phyloP scores from a whole-genome alignment of 1,140 invertebrate species.

The Cherax destructor region DNA sequence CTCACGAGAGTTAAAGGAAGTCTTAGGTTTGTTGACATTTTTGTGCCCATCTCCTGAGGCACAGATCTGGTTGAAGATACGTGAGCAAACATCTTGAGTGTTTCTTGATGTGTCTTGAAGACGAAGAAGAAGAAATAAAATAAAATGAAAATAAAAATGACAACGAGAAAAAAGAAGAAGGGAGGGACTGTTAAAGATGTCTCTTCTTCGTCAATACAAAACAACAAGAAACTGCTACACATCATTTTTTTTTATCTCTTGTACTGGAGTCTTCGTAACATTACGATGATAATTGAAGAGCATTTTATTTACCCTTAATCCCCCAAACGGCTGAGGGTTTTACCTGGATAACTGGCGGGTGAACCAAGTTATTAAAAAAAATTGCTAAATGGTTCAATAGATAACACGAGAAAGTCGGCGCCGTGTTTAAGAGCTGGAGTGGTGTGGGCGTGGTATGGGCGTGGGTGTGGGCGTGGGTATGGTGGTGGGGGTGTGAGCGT shows the following conservation, averaged over 20 bases:
- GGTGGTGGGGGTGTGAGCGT: constrained; percentile 26
- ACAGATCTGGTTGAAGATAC: too few relatives aligned
- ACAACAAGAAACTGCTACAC: neutral
- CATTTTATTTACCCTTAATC: constrained; percentile 8
- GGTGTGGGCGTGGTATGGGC: neutral
- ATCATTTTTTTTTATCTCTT: neutral
- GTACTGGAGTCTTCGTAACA: neutral
- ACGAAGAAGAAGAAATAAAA: neutral
- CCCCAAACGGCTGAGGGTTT: constrained; percentile 9
- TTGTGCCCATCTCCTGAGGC: too few relatives aligned
- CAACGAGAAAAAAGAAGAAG: neutral
- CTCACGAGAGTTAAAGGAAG: too few relatives aligned
- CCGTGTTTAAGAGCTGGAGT: neutral
- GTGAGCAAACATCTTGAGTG: too few relatives aligned
- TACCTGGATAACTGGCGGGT: neutral
- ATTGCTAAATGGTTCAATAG: neutral
- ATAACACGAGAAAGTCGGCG: neutral
- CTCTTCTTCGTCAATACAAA: neutral
- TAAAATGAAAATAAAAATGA: neutral
- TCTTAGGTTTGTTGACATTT: too few relatives aligned
- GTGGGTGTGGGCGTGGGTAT: neutral
- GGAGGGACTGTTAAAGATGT: neutral
- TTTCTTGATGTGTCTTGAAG: too few relatives aligned
- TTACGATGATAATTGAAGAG: neutral
- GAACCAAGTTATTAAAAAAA: neutral